These are phyloP conservation scores for Tanytarsus gracilentus DNA, from an alignment of 2,888 invertebrate species.

Conservation along the genomic window DNA sequence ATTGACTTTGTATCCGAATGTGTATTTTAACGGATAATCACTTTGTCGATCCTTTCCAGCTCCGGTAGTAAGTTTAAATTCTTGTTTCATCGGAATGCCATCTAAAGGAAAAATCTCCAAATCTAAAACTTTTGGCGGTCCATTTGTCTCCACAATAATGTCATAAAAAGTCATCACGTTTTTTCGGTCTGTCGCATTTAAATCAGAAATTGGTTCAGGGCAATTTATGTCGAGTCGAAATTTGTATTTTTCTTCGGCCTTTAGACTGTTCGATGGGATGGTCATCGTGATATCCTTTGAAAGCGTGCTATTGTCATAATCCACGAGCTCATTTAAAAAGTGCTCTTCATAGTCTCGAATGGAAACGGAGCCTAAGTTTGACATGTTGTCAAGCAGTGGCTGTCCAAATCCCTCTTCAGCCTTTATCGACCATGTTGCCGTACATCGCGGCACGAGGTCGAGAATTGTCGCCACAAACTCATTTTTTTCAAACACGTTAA, in stretches of 20 bases:
- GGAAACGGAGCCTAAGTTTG: neutral
- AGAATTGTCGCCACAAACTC: conserved; percentile 8
- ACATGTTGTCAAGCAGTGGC: neutral
- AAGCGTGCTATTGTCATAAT: conserved; percentile 18
- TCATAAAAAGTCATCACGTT: conserved; percentile 12
- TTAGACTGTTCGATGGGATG: neutral
- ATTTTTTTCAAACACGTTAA: neutral
- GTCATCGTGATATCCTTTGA: conserved; percentile 10
- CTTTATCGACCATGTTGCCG: conserved; percentile 1
- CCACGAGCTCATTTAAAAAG: conserved; percentile 19
- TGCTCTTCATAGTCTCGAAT: conserved; percentile 17
- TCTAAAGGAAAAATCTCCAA: neutral
- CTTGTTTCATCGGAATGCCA: conserved; percentile 12
- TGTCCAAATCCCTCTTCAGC: neutral
- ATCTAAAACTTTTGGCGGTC: neutral
- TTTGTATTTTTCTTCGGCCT: neutral
- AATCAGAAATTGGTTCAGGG: neutral
- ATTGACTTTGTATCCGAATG: conserved; percentile 10
- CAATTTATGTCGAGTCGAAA: conserved; percentile 12
- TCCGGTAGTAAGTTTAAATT: conserved; percentile 11
- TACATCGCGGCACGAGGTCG: conserved; percentile 15
- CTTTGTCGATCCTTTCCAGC: neutral
- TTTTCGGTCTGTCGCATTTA: neutral
- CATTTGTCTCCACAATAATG: conserved; percentile 4
- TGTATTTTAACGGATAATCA: conserved; percentile 18